phyloP scores from a whole-genome alignment of 2,113 vertebrate species.

The Archocentrus centrarchus region DNA sequence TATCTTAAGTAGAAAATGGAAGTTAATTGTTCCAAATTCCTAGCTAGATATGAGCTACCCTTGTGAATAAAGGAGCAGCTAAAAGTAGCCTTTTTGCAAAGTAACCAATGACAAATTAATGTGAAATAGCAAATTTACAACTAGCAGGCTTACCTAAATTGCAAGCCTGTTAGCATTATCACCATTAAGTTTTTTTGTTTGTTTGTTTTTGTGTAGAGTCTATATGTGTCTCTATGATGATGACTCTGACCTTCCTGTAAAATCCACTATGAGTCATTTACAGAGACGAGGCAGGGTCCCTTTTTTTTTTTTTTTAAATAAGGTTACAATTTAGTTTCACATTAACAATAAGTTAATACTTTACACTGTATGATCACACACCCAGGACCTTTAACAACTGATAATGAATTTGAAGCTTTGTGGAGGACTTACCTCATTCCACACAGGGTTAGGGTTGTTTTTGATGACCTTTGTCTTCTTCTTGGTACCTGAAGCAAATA shows the following conservation, averaged over 20 bases:
- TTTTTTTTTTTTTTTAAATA: neutral
- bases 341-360: neutral
- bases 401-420: neutral
- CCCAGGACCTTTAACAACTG: neutral
- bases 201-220: too few species aligned
- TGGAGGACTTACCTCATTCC: constrained; percentile 90
- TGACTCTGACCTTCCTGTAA: neutral
- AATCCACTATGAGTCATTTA: neutral
- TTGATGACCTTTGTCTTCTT: constrained; percentile 97
- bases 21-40: neutral
- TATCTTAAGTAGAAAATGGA: neutral
- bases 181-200: neutral
- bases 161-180: neutral
- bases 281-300: rapidly evolving
- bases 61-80: neutral
- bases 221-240: neutral
- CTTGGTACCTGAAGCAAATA: constrained; percentile 86
- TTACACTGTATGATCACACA: neutral
- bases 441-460: constrained; percentile 93
- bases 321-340: neutral
- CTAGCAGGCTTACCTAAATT: neutral
- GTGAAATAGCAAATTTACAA: neutral
- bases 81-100: neutral
- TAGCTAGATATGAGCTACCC: rapidly evolving
- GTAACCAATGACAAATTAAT: neutral